Base-by-base conservation (phyloP, 2,113 vertebrate genomes). In the Cyphomyrus plagiostoma region DNA sequence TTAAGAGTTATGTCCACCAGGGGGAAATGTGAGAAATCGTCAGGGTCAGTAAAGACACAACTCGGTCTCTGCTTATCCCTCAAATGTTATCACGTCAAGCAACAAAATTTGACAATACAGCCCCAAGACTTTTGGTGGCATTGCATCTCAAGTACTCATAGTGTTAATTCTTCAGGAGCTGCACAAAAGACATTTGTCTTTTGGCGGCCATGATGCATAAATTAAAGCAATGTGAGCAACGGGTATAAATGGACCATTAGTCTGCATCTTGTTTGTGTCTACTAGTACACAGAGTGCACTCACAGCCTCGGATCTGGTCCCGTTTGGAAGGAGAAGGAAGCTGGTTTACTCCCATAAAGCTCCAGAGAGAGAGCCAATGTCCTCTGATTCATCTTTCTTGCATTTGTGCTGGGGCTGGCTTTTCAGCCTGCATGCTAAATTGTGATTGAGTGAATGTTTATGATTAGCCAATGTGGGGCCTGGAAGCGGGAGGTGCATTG, bases 401-500 rank as follows among this genome's bases (percentile, higher is more conserved):
- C 45, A 9, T 26, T 19, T 30, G 48, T 56, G 26, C 13, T 21
- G 30, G n/a, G 10, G n/a, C 48, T 39, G 42, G 15, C 50, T 53
- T 39, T 87, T 87, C 50, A 87, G 13, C 50, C 50, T 56, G 48
- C 85, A 87, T 35, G 23, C 49, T 87, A 53, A 87, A 87, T 87
- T 87, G 50, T 87, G 85, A 52, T 87, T 52, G 85, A 52, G 49
- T 53, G 85, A 87, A 87, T 87, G 49, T 53, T 87, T 87, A 87
- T 87, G 85, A 87, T 23, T 15, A 48, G n/a, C 50, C 85, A 87
- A 35, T 87, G 85, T 6, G 46, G 35, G 3, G 17, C 19, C 21
- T 23, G 88, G 26, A 52, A 83, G 80, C 48, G 15, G 30, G 48
- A 39, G 19, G 66, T 74, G 46, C 26, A 89, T 89, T 74, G 62